These are phyloP conservation scores for Eupeodes luniger DNA, from an alignment of 2,888 invertebrate genomes.

Conservation along the genomic window DNA sequence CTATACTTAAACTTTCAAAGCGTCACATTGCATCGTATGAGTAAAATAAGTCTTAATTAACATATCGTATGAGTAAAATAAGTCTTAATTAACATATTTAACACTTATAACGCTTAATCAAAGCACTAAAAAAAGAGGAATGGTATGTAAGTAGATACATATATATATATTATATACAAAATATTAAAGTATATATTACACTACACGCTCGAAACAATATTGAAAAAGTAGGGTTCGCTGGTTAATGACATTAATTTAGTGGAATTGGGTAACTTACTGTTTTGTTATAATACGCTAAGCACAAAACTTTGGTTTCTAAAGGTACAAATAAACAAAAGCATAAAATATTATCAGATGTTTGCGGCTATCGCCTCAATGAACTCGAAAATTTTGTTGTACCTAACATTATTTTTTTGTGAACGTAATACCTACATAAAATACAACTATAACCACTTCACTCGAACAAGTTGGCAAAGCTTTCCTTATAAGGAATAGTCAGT, in stretches of 20 bases:
- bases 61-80: not conserved
- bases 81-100: not conserved
- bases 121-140: not conserved
- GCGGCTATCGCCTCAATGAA: conserved; percentile 23
- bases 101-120: conserved; percentile 1
- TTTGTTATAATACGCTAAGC: conserved; percentile 4
- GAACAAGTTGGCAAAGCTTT: not conserved
- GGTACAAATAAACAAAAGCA: not conserved
- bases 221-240: not conserved
- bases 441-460: not conserved
- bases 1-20: not conserved
- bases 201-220: too few species aligned
- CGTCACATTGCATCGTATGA: not conserved
- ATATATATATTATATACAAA: not conserved
- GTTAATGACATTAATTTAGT: conserved; percentile 11
- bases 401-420: not conserved
- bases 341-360: conserved; percentile 12
- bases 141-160: not conserved
- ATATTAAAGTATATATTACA: not conserved
- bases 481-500: conserved; percentile 8
- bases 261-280: not conserved
- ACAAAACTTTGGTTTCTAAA: not conserved
- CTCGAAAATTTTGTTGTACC: not conserved
- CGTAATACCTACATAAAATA: not conserved
- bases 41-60: not conserved